Evolutionary conservation across 30 jellyfish, hydroid and myxozoan species (phyloP), one percentile per base, ranked within the genome.

Genomic region (Clytia hemisphaerica): DNA sequence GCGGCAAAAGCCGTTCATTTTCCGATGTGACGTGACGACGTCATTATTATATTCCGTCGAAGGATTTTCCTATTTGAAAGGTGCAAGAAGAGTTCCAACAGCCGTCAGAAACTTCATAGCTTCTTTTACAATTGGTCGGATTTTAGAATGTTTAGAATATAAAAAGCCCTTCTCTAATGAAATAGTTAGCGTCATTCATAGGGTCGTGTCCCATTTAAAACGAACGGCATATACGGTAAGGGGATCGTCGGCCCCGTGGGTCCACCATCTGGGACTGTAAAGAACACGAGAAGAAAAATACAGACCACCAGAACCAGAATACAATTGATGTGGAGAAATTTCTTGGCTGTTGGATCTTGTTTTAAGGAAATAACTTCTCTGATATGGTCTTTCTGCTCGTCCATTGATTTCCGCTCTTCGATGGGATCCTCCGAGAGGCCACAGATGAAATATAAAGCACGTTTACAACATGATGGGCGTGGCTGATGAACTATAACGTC

Each of bases 181-280:
- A n/a, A n/a, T n/a, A n/a, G n/a, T n/a, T n/a, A n/a, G n/a, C n/a
- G n/a, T n/a, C n/a, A n/a, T n/a, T n/a, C n/a, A n/a, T n/a, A n/a
- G n/a, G 70, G 70, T 0, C 70, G 70, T 31, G 70, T 57, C 0
- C 70, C 70, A 57, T 57, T 57, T 22, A 1, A 21, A 0, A 57
- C 14, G 44, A 57, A 57, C 25, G 70, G 70, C 37, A 45, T 37
- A n/a, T 57, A 57, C 53, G 87, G 87, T 18, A 75, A 33, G 12
- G 69, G 73, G 12, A 91, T 71, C 24, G 99, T 91, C 3, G 99
- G 99, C n/a, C 69, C 58, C 9, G 94, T 91, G 3, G 99, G 95
- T 19, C 92, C 95, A 7, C 95, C 95, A 57, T 91, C 99, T 4
- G 99, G 99, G 12, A 91, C 80, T 5, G 95, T 83, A 45, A 82